Percentiles rank a stretch among this genome's conserved stretches.
Conservation (phyloP, 2,113 vertebrate species). For the Nipponia nippon region DNA sequence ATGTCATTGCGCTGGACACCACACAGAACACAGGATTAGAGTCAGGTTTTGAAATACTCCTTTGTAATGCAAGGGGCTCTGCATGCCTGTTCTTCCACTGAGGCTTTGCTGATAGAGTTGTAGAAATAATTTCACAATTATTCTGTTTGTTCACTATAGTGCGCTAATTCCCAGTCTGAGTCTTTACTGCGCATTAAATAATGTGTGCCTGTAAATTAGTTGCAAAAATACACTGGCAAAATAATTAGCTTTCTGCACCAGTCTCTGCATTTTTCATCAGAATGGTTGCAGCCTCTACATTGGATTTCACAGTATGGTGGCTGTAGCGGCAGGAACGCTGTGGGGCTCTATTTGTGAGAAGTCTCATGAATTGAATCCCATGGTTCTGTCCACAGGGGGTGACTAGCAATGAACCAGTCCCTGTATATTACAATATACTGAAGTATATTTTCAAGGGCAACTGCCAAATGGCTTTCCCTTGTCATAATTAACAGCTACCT, state of each 20-base stretch:
- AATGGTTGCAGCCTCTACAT: not conserved
- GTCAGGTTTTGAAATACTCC: not conserved
- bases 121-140: conserved; percentile 1
- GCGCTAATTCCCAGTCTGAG: not conserved
- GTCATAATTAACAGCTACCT: not conserved
- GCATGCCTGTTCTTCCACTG: not conserved
- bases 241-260: not conserved
- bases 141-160: not conserved
- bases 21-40: not conserved
- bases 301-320: conserved; percentile 29
- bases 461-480: not conserved
- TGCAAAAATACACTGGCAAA: not conserved
- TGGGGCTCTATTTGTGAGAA: not conserved
- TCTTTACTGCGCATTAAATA: not conserved
- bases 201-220: not conserved
- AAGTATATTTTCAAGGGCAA: conserved; percentile 20
- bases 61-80: not conserved
- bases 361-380: conserved; percentile 21
- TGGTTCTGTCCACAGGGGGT: conserved; percentile 2
- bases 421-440: not conserved
- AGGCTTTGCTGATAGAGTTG: not conserved
- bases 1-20: not conserved
- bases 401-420: not conserved
- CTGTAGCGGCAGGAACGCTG: conserved; percentile 1
- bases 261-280: not conserved